Percentiles rank a stretch among this genome's conserved stretches.
Evolutionary conservation across 1,140 invertebrate species (phyloP).

Genomic region (Hydropsyche tenuis): DNA sequence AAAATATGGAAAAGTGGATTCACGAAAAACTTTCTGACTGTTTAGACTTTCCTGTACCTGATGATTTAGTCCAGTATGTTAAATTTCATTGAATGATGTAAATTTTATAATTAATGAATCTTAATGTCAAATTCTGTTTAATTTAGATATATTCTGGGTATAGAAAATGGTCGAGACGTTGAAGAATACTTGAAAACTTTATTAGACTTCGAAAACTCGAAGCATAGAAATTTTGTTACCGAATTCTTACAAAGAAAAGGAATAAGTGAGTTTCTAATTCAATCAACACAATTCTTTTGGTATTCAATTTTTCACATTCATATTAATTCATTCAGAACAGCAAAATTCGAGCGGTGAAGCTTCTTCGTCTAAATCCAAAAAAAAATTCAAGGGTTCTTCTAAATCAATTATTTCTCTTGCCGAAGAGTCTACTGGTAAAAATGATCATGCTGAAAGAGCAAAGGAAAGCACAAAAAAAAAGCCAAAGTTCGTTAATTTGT

Average conservation of each 20-base stretch:
- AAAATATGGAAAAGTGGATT: conserved; percentile 66
- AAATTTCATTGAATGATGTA: neutral
- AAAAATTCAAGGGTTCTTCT: conserved; percentile 54
- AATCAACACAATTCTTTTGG: conserved; percentile 25
- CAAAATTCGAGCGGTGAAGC: neutral
- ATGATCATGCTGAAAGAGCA: neutral
- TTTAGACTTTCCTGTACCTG: conserved; percentile 68
- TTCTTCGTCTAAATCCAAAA: conserved; percentile 47
- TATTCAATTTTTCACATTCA: conserved; percentile 16
- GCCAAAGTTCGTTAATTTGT: conserved; percentile 78
- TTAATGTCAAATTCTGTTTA: conserved; percentile 31
- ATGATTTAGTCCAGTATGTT: conserved; percentile 69
- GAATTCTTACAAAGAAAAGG: conserved; percentile 67
- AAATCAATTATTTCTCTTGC: conserved; percentile 29
- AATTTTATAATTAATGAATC: no score
- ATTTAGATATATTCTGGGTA: conserved; percentile 67
- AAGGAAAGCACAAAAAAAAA: conserved; percentile 68
- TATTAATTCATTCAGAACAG: conserved; percentile 12
- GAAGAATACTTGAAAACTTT: conserved; percentile 74
- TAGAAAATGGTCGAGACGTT: conserved; percentile 70
- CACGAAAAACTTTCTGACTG: conserved; percentile 64
- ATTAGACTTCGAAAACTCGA: conserved; percentile 67
- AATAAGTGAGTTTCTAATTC: conserved; percentile 48
- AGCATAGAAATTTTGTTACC: conserved; percentile 70
- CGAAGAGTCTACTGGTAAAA: neutral